A percentile compares a stretch with the other conserved stretches of the same genome.
phyloP scores from a whole-genome alignment of 35 echinoderm and acorn worm species.

The Ophiothrix spiculata region DNA sequence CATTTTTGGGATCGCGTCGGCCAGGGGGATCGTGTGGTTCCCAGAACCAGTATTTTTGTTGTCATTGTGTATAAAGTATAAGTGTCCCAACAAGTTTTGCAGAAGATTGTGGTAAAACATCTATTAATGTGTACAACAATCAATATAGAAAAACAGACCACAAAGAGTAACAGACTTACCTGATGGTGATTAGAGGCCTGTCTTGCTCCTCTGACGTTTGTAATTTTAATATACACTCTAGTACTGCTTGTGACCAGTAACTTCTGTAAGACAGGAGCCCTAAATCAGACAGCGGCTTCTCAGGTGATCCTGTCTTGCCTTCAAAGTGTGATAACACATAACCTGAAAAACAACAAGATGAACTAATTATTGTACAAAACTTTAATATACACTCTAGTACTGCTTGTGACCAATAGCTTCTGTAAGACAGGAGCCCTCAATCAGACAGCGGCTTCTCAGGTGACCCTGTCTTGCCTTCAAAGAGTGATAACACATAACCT shows the following conservation, averaged over 20 bases:
- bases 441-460: conserved; percentile 97
- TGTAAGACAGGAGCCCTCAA: conserved; percentile 84
- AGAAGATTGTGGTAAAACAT: too few species aligned
- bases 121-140: too few species aligned
- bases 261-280: conserved; percentile 89
- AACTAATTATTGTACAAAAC: too few species aligned
- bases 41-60: too few species aligned
- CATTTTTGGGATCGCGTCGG: too few species aligned
- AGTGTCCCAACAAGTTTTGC: too few species aligned
- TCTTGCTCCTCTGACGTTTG: conserved; percentile 67
- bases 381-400: conserved; percentile 86
- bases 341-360: too few species aligned
- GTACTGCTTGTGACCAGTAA: conserved; percentile 95
- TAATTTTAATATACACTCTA: conserved; percentile 82
- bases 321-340: conserved; percentile 97
- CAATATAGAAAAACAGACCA: too few species aligned
- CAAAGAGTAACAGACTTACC: too few species aligned
- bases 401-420: conserved; percentile 95
- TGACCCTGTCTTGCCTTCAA: conserved; percentile 97
- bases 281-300: conserved; percentile 93
- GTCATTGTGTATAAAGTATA: too few species aligned
- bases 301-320: conserved; percentile 95
- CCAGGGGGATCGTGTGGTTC: too few species aligned
- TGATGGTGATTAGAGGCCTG: conserved; percentile 87
- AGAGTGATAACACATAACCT: conserved; percentile 92